Conservation (phyloP, 2,113 vertebrate species). For the Strix uralensis region DNA sequence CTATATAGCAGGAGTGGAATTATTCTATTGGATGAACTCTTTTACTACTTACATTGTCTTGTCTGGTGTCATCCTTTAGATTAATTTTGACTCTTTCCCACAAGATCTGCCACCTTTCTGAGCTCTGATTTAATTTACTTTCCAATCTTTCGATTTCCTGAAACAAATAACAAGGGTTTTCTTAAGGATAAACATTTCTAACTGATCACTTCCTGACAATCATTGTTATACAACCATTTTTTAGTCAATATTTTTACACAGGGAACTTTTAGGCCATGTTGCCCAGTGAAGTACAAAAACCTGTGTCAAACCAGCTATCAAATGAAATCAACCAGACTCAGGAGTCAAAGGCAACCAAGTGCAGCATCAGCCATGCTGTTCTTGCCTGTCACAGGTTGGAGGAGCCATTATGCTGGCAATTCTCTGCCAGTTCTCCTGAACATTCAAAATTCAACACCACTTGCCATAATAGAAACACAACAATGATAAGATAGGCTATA, state of each 20-base stretch:
- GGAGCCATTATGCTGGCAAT: background rate
- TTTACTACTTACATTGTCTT: slow-evolving; percentile 82
- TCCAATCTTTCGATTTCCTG: slow-evolving; percentile 95
- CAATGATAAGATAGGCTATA: background rate
- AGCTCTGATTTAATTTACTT: slow-evolving; percentile 84
- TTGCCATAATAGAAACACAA: background rate
- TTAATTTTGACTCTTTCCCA: slow-evolving; percentile 87
- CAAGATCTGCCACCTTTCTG: slow-evolving; percentile 91
- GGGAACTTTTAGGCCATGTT: background rate
- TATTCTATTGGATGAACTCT: background rate
- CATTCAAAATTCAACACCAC: background rate
- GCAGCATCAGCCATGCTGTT: background rate
- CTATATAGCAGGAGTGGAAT: background rate
- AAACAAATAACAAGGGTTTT: slow-evolving; percentile 49
- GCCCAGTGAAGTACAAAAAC: background rate
- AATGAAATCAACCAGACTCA: background rate
- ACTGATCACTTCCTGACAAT: background rate
- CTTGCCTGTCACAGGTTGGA: background rate
- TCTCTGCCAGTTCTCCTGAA: background rate
- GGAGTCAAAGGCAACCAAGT: background rate
- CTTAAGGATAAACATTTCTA: background rate
- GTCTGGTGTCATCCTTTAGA: slow-evolving; percentile 87
- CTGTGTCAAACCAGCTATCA: background rate
- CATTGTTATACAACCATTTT: background rate
- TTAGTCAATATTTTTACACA: background rate